Evolutionary conservation across 2,113 vertebrate genomes (phyloP).

Genomic region (Chaenocephalus aceratus): DNA sequence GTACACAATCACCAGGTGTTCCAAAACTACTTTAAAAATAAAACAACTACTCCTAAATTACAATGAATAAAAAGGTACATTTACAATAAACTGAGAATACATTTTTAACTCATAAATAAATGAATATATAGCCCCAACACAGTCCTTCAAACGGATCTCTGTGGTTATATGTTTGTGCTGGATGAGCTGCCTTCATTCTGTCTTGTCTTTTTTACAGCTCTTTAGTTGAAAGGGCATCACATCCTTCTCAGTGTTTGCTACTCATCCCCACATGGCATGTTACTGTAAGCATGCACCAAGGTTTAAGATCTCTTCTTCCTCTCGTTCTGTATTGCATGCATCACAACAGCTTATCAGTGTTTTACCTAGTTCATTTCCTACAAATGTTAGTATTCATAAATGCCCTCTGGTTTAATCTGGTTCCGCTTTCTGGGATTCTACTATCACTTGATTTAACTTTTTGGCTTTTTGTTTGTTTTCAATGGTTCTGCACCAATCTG

Average conservation of each 20-base stretch:
- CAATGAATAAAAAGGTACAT: no score
- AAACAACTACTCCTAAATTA: no score
- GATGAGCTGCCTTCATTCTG: constrained; percentile 32
- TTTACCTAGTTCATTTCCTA: neutral
- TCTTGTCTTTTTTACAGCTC: constrained; percentile 65
- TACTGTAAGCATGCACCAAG: constrained; percentile 63
- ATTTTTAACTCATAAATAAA: no score
- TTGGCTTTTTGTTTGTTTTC: neutral
- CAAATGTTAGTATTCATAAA: neutral
- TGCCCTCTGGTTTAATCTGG: neutral
- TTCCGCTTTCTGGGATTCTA: constrained; percentile 1
- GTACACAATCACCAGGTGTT: no score
- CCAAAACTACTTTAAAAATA: no score
- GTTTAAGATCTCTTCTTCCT: constrained; percentile 36
- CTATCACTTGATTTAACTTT: neutral
- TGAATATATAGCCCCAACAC: no score
- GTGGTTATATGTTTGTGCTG: neutral
- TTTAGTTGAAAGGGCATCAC: constrained; percentile 46
- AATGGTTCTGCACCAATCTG: neutral
- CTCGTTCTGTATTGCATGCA: constrained; percentile 27
- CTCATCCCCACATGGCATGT: constrained; percentile 55
- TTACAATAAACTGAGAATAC: no score
- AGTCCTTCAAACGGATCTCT: neutral
- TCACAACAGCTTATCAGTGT: neutral
- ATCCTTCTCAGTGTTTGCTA: constrained; percentile 32